Evolutionary conservation across 2,113 vertebrate species (phyloP).

Genomic region (Nesoenas mayeri): DNA sequence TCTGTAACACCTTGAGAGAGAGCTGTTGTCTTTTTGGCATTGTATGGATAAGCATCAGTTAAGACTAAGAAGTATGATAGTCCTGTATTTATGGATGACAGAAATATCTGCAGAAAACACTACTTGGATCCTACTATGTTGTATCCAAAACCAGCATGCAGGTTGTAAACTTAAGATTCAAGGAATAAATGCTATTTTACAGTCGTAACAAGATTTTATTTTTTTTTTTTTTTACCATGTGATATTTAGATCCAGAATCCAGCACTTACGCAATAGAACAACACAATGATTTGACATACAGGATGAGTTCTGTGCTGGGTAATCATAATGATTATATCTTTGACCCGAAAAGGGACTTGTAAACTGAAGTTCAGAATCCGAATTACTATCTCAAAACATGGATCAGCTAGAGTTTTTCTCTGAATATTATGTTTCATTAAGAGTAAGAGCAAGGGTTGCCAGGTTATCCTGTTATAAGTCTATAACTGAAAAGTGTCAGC

Average conservation of each 20-base stretch:
- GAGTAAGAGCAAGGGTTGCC: background rate
- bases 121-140: background rate
- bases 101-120: background rate
- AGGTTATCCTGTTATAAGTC: background rate
- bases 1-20: fast-evolving
- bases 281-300: background rate
- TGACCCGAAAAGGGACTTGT: background rate
- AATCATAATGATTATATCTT: background rate
- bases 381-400: background rate
- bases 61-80: background rate
- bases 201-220: background rate
- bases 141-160: background rate
- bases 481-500: background rate
- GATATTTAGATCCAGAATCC: background rate
- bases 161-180: background rate
- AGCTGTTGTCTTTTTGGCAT: background rate
- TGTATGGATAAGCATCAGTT: background rate
- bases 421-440: background rate
- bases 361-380: background rate
- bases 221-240: background rate
- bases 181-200: background rate
- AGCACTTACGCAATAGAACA: background rate
- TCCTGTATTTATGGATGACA: background rate
- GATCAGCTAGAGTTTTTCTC: background rate
- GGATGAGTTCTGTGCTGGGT: background rate